These are phyloP conservation scores for Antedon bifida DNA, from an alignment of 35 echinoderm and acorn worm species.

Conservation along the genomic window DNA sequence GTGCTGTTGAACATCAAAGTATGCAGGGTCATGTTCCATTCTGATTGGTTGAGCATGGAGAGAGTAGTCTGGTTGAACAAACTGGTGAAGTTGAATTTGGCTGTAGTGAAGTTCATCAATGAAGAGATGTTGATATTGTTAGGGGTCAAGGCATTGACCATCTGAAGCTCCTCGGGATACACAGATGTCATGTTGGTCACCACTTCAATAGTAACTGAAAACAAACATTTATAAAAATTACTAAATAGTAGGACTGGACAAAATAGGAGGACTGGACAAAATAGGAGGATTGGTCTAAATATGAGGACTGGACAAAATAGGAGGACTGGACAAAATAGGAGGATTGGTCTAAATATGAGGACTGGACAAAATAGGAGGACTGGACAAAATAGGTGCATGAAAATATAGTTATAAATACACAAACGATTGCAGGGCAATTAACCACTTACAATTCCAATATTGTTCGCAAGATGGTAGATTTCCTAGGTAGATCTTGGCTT, in stretches of 20 bases:
- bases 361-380: not conserved
- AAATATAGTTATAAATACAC: no score
- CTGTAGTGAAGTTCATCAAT: not conserved
- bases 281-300: no score
- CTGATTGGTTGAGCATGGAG: not conserved
- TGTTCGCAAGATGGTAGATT: constrained; percentile 5
- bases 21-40: not conserved
- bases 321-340: not conserved
- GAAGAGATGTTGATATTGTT: not conserved
- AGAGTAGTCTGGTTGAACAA: not conserved
- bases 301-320: not conserved
- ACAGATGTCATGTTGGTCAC: not conserved
- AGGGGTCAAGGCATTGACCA: not conserved
- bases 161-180: not conserved
- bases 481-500: not conserved
- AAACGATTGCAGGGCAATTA: no score
- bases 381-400: no score
- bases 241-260: not conserved
- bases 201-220: not conserved
- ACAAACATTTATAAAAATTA: not conserved
- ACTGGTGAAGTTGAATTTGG: not conserved
- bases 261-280: not conserved
- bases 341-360: not conserved
- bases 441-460: constrained; percentile 27
- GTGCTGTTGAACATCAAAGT: not conserved